Base-by-base conservation (phyloP, 2,888 invertebrate genomes). In the Muschampia plurimacula region DNA sequence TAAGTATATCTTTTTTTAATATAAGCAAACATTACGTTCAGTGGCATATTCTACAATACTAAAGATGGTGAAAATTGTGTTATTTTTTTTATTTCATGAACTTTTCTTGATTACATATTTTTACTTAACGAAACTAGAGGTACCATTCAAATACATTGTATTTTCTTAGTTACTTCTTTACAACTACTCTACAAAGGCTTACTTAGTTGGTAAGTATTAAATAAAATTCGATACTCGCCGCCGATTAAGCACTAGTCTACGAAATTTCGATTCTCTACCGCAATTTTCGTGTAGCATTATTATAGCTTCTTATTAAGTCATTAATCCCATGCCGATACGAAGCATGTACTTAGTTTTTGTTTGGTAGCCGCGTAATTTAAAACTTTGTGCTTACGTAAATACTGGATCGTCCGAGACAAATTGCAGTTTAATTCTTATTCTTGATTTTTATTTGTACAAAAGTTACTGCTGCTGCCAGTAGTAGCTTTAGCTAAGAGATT, bases 271-370 rank as follows among this genome's bases (percentile, higher is more conserved):
- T 84, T 83, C 81, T 80, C 80, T 81, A 80, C 76, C 83, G 81
- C 81, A 88, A 90, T 90, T 88, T 88, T 84, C 87, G 84, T 83
- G 85, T 89, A 87, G 84, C 82, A 1, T 80, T 81, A 81, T 85
- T 87, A 84, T 82, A 76, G 81, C 79, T 83, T 76, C 86, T 84
- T 89, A 89, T 89, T 89, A 90, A 89, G 87, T 83, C 85, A 89
- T 89, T 89, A 89, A 84, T 86, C 84, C 82, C 82, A 82, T 86
- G 84, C 84, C 83, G 79, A 82, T 69, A 68, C 76, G 77, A 77
- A 77, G 76, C 77, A 72, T 66, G 70, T 74, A 39, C 39, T 60
- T 60, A 15, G 79, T 79, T 78, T 78, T 77, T 76, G 78, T 80
- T 80, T 77, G 67, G 39, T 39, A 9, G 52, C 59, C 52, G 62